phyloP scores from a whole-genome alignment of 2,797 vertebrate species.

The Helicolenus hilgendorfi region DNA sequence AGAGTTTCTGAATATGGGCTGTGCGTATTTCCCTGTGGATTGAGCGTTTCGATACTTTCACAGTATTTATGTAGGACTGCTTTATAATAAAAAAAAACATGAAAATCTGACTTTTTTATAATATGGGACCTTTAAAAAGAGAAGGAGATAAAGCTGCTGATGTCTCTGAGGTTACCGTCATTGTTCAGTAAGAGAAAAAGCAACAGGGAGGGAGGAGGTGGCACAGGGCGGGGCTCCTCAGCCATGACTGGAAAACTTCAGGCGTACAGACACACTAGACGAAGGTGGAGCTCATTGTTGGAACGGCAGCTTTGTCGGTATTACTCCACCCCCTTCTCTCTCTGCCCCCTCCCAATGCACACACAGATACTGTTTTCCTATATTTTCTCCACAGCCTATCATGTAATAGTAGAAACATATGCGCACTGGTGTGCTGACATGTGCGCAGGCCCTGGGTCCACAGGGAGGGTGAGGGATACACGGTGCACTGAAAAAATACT shows the following conservation, averaged over 20 bases:
- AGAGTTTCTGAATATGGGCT: too few species aligned
- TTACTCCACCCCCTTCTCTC: conserved; percentile 67
- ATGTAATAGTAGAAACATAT: conserved; percentile 92
- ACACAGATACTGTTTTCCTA: conserved; percentile 87
- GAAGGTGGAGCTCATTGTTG: conserved; percentile 82
- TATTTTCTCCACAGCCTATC: conserved; percentile 86
- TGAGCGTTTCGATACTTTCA: too few species aligned
- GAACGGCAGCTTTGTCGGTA: conserved; percentile 58
- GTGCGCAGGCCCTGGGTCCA: conserved; percentile 87
- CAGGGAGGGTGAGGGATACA: conserved; percentile 90
- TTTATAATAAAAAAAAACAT: too few species aligned
- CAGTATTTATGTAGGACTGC: too few species aligned
- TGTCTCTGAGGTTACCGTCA: conserved; percentile 39
- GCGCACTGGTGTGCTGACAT: conserved; percentile 84
- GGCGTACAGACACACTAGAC: conserved; percentile 17
- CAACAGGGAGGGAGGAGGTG: conserved; percentile 16
- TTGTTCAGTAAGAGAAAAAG: conserved; percentile 31
- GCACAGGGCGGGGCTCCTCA: conserved; percentile 29
- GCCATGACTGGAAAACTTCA: conserved; percentile 65
- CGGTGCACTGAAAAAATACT: conserved; percentile 82
- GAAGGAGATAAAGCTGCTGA: conserved; percentile 7
- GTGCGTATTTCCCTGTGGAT: too few species aligned
- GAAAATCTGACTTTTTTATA: too few species aligned
- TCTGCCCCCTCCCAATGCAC: conserved; percentile 73
- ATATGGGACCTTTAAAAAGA: conserved; percentile 4